Evolutionary conservation across 2,888 invertebrate genomes (phyloP).

Genomic region (Drosophila anomelani): DNA sequence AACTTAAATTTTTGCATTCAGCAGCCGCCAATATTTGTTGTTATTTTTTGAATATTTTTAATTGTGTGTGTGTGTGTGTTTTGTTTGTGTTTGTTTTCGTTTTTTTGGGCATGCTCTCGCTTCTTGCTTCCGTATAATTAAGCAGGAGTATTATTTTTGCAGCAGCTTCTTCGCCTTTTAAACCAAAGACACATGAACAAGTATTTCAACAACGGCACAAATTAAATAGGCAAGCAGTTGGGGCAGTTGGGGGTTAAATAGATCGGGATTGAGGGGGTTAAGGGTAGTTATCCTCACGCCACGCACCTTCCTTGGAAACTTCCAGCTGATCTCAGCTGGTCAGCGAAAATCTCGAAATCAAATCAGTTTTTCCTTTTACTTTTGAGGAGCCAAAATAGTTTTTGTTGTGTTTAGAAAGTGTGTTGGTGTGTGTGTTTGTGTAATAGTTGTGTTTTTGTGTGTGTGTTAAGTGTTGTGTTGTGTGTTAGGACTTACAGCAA

Average conservation of each 20-base stretch:
- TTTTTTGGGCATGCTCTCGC: conserved; percentile 32
- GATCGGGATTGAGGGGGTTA: conserved; percentile 34
- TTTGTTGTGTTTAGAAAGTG: conserved; percentile 51
- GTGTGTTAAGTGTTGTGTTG: conserved; percentile 29
- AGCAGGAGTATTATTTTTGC: conserved; percentile 36
- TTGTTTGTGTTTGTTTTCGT: conserved; percentile 6
- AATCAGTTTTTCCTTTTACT: conserved; percentile 6
- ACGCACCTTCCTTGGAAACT: conserved; percentile 39
- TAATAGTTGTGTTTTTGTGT: conserved; percentile 36
- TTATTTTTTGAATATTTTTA: conserved; percentile 6
- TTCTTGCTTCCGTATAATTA: conserved; percentile 13
- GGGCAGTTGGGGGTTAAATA: conserved; percentile 19
- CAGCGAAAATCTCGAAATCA: conserved; percentile 17
- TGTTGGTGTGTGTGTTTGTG: conserved; percentile 37
- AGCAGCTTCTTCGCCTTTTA: conserved; percentile 23
- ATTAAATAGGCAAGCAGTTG: conserved; percentile 41
- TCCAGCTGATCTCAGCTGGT: conserved; percentile 22
- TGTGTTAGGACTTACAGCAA: conserved; percentile 93
- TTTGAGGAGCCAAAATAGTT: conserved; percentile 74
- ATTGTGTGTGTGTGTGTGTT: conserved; percentile 9
- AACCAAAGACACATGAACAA: conserved; percentile 46
- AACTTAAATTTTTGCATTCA: conserved; percentile 38
- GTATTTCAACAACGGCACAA: conserved; percentile 45
- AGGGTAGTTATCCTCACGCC: conserved; percentile 38
- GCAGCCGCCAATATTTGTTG: conserved; percentile 28